Evolutionary conservation across 2,888 invertebrate species (phyloP), one percentile per base, ranked within the genome.

Genomic region (Drosophila aldrichi): DNA sequence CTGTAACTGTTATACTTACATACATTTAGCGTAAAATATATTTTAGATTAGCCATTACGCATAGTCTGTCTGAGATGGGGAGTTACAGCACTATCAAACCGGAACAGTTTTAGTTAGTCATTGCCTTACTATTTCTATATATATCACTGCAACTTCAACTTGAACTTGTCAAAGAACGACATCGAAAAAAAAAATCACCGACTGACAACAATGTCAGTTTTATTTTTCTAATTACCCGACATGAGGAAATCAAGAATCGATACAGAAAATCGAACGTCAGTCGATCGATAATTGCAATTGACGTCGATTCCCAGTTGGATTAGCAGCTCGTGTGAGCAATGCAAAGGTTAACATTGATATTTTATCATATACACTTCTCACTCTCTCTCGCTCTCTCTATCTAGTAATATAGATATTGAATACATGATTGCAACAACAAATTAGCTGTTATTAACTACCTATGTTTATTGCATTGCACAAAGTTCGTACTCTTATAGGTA

Each of bases 161-260:
- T 38, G 34, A 3, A 32, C 49, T 49, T 32, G 49, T 14, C 18
- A 12, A 32, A 32, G 34, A 52, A 10, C 9, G 22, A 12, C 10
- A 8, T 18, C 8, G 20, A 18, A 18, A 60, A 25, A 25, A 59
- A 63, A 63, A 76, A 65, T 57, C 46, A 57, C 58, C 44, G 60
- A 2, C 18, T 57, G 32, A 22, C 64, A 44, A 56, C 77, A 60
- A 14, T 38, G 46, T 41, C 44, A 40, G 38, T 29, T 40, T 22
- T 25, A 36, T 44, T 32, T 55, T 54, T 49, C 61, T 65, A 76
- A 77, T 75, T 71, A 52, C 10, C 41, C 4, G 22, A 20, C 25
- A 60, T 70, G 20, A 74, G 51, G 32, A 69, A 66, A 57, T 66
- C 51, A 43, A 66, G 66, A 60, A 60, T 71, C 60, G 41, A 58